A percentile compares a stretch with the other conserved stretches of the same genome.
phyloP scores from a whole-genome alignment of 2,113 vertebrate species.

The Ochotona curzoniae region DNA sequence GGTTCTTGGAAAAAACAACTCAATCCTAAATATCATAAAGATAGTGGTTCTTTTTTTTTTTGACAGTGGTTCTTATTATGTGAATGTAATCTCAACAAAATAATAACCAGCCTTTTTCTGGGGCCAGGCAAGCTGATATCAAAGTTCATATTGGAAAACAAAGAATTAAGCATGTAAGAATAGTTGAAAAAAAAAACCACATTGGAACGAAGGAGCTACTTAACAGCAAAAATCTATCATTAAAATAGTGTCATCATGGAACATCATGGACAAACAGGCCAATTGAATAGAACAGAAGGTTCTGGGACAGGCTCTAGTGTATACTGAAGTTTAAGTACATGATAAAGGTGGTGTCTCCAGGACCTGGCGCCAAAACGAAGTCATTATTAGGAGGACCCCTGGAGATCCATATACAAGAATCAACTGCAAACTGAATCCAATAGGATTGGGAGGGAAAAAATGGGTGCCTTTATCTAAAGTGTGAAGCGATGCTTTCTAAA shows the following conservation, averaged over 20 bases:
- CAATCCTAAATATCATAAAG: background rate
- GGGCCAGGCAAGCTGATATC: background rate
- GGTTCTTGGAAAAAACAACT: background rate
- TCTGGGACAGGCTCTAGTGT: background rate
- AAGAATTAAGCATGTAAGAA: conserved; percentile 19
- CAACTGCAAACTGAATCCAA: background rate
- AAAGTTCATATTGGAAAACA: conserved; percentile 24
- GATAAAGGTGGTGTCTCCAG: background rate
- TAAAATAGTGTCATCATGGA: background rate
- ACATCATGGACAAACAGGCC: background rate
- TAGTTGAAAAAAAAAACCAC: background rate
- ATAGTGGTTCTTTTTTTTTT: background rate
- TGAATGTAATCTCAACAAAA: background rate
- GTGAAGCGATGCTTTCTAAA: background rate
- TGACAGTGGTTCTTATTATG: background rate
- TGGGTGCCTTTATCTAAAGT: background rate
- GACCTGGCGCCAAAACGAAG: background rate
- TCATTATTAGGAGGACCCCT: background rate
- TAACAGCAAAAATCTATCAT: background rate
- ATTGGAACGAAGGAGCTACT: background rate
- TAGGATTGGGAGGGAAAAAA: background rate
- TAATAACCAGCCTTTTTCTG: background rate
- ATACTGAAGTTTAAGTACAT: background rate
- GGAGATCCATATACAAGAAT: background rate
- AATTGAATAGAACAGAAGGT: background rate